These are phyloP conservation scores for Trichonephila clavata DNA, from an alignment of 1,140 invertebrate genomes.

Conservation along the genomic window DNA sequence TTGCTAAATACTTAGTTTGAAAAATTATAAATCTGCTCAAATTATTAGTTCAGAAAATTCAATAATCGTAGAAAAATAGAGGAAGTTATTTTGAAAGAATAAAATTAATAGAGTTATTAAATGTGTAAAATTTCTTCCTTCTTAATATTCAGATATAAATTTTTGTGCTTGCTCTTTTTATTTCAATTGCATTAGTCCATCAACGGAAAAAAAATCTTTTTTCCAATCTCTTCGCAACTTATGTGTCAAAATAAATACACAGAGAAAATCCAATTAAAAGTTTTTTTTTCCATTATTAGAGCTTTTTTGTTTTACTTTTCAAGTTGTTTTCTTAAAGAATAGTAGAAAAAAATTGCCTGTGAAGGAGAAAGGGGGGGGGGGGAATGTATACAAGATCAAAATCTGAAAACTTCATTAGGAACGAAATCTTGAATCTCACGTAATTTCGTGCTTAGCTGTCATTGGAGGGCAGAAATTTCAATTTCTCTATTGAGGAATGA, in stretches of 20 bases:
- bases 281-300: background rate
- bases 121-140: no score
- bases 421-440: conserved; percentile 43
- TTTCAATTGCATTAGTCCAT: background rate
- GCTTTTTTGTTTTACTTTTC: background rate
- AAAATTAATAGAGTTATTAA: no score
- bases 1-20: no score
- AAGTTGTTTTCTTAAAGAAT: background rate
- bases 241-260: conserved; percentile 54
- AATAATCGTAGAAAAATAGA: no score
- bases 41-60: no score
- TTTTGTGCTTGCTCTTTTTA: background rate
- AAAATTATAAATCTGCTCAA: no score
- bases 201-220: background rate
- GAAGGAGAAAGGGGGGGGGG: background rate
- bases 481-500: background rate
- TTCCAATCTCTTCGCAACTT: background rate
- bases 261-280: conserved; percentile 56
- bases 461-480: background rate
- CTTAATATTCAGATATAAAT: no score
- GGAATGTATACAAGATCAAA: background rate
- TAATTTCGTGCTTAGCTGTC: conserved; percentile 22
- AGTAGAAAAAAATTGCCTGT: no score
- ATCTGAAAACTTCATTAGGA: conserved; percentile 56
- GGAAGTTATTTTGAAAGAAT: no score